Percentiles rank a stretch among this genome's conserved stretches.
Conservation (phyloP, 1,140 invertebrate genomes). For the Cryptotermes secundus region DNA sequence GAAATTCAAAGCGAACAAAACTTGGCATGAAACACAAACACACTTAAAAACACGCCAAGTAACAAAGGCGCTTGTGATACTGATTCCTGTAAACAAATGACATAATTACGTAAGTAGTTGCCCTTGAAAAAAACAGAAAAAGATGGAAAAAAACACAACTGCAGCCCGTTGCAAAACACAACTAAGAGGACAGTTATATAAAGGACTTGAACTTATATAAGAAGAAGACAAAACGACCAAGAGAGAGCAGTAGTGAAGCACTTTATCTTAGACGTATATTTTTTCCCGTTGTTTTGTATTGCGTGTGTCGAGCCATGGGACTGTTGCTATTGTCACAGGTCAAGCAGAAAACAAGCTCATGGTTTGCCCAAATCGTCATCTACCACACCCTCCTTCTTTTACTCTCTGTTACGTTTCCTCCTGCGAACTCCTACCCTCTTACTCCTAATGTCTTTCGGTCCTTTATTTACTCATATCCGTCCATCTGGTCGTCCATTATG, state of each 20-base stretch:
- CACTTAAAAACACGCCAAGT: background rate
- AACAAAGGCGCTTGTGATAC: background rate
- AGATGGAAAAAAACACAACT: background rate
- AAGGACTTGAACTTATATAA: background rate
- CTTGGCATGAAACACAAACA: background rate
- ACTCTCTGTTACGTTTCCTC: background rate
- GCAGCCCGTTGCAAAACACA: background rate
- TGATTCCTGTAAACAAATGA: background rate
- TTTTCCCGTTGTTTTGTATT: background rate
- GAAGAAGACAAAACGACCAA: background rate
- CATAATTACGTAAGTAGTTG: background rate
- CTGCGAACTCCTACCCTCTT: background rate
- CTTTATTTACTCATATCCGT: background rate
- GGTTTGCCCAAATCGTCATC: background rate
- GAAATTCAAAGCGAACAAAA: too few relatives aligned
- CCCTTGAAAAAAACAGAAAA: background rate
- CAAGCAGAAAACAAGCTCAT: background rate
- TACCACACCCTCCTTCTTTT: background rate
- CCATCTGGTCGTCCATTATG: background rate
- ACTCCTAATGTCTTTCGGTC: background rate
- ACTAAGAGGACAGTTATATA: background rate
- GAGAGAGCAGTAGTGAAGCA: background rate
- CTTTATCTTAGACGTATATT: background rate
- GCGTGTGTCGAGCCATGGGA: background rate
- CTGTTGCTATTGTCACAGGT: background rate